Evolutionary conservation across 1,140 invertebrate genomes (phyloP), one percentile per base, ranked within the genome.

Genomic region (Zaprionus vittiger): DNA sequence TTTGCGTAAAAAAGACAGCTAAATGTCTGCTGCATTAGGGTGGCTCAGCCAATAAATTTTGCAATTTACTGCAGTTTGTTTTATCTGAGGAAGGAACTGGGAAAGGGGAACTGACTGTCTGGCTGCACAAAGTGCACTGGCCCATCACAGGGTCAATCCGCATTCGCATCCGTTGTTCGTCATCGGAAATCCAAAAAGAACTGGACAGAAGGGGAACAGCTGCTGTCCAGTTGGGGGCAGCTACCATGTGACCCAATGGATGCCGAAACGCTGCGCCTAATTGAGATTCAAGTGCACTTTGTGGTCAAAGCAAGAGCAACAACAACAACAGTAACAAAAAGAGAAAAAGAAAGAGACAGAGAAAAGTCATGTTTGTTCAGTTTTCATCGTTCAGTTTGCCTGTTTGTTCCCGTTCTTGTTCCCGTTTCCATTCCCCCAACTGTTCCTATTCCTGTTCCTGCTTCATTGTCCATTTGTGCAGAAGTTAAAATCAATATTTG

Each of bases 271-370:
- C 65, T 75, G 77, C 57, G 81, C 69, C 83, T 80, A 89, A 90
- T 87, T 87, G 81, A 89, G 74, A 90, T 76, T 87, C 85, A 84
- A 87, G 84, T 84, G 84, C 68, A 77, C 73, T 85, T 69, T 70
- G 34, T 47, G 66, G 63, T 44, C 65, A 63, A 64, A 28, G 55
- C 49, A 69, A 54, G 44, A 84, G 14, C 26, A 56, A 52, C 47
- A 70, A 71, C 44, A 54, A 54, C 28, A 49, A 59, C 9, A 49
- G 11, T 15, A 37, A 34, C 31, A 34, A 12, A 7, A 22, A 14
- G 7, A 20, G 12, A 6, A 34, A 44, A 26, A 6, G 17, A 17
- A 62, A 34, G 31, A 34, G 4, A 60, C n/a, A 60, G 67, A 66
- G 38, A 68, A 61, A 76, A 61, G 56, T 63, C 77, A 70, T 81